Base-by-base conservation (phyloP, 2,888 invertebrate genomes). In the Steinernema carpocapsae region DNA sequence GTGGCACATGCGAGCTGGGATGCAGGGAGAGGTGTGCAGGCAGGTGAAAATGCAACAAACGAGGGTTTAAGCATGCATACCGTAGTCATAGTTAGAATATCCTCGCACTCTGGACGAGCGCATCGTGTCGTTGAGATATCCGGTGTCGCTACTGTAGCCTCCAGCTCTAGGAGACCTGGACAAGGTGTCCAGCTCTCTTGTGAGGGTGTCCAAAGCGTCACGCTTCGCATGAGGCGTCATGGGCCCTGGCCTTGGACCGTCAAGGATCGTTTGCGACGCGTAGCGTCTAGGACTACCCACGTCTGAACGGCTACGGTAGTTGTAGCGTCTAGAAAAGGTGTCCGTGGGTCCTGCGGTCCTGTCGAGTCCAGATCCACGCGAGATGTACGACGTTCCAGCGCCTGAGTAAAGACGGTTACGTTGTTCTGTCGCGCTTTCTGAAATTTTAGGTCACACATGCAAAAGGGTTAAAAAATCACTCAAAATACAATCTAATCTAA, bases 211-310 rank as follows among this genome's bases (percentile, higher is more conserved):
- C 71, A 87, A 79, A 29, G 88, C 87, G 72, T 87, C 87, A 2
- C 84, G 78, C 70, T 82, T 81, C 45, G 82, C 80, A 72, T 85
- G 82, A 0, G 86, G 86, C n/a, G 87, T 87, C 71, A 81, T 77
- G 17, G 87, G 87, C 4, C 87, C 87, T 24, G 87, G 87, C 22
- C 87, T 78, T 6, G 82, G 80, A 29, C 87, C 87, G 78, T 88
- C 87, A 29, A 87, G 77, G 43, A 87, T 79, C 14, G 88, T 86
- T 80, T 85, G 86, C 42, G 83, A 83, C 46, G 85, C 86, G 77
- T 86, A 87, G 19, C 86, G 81, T 14, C 85, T 75, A 19, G 86
- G 86, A 45, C 82, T 80, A 12, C 82, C 83, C n/a, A 87, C 79
- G 72, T 87, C 87, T 43, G 85, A 85, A 12, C 87, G 80, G 12